These are phyloP conservation scores for Drepanosiphum platanoidis DNA, from an alignment of 2,888 invertebrate genomes.

Conservation along the genomic window DNA sequence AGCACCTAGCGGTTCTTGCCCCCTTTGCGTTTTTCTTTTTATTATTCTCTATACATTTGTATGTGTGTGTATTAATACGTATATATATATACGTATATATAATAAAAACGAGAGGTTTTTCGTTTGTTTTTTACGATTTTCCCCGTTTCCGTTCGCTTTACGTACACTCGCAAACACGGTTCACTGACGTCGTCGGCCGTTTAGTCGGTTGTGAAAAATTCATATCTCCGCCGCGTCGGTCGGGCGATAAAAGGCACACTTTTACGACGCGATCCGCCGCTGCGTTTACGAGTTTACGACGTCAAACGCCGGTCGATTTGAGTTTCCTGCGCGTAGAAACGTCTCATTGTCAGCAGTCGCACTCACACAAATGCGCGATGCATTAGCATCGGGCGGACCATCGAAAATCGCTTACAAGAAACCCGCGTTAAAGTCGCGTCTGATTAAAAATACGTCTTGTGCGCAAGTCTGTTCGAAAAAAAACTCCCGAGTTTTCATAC, in stretches of 20 bases:
- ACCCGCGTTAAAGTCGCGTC: neutral
- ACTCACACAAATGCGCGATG: too few relatives aligned
- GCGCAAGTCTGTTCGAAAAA: too few relatives aligned
- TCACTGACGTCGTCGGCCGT: neutral
- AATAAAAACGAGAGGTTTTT: constrained; percentile 36
- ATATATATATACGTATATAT: too few relatives aligned
- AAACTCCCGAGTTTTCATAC: too few relatives aligned
- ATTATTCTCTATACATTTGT: too few relatives aligned
- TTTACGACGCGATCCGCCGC: constrained; percentile 20
- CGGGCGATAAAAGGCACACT: constrained; percentile 41
- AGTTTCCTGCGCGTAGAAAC: neutral
- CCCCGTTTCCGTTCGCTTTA: constrained; percentile 11
- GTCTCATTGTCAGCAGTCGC: neutral
- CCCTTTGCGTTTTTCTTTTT: too few relatives aligned
- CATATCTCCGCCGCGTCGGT: constrained; percentile 28
- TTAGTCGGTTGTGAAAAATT: constrained; percentile 52
- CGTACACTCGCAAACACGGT: neutral
- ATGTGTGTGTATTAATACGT: too few relatives aligned
- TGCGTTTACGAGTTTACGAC: constrained; percentile 4
- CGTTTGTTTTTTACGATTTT: constrained; percentile 25
- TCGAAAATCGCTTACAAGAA: neutral
- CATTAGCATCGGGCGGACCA: neutral
- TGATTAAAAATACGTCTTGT: neutral
- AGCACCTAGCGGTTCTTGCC: neutral
- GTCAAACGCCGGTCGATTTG: neutral